Conservation (phyloP, 2,797 vertebrate genomes). For the Pygocentrus nattereri region DNA sequence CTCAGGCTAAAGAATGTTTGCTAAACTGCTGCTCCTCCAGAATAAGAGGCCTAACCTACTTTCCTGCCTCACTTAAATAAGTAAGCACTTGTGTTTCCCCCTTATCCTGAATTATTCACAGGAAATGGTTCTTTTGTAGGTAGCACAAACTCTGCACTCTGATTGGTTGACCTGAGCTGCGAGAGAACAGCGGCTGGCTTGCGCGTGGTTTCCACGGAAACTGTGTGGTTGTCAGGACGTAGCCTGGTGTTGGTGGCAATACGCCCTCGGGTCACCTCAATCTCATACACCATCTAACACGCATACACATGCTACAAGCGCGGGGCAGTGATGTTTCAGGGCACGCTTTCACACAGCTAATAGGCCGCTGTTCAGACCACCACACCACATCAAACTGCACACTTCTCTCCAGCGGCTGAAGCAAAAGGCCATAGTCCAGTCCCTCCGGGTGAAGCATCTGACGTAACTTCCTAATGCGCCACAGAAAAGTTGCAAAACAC, state of each 20-base stretch:
- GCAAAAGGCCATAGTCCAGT: neutral
- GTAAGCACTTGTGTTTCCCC: constrained; percentile 67
- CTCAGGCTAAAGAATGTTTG: constrained; percentile 2
- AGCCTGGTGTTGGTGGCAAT: neutral
- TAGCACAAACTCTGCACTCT: neutral
- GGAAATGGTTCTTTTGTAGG: constrained; percentile 43
- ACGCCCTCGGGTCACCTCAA: constrained; percentile 3
- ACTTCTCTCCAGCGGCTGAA: neutral
- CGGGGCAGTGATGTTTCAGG: neutral
- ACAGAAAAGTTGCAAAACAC: too few species aligned
- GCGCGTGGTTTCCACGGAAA: neutral
- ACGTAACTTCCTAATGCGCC: neutral
- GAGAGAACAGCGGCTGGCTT: neutral
- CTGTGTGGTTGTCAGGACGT: neutral
- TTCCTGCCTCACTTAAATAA: constrained; percentile 74
- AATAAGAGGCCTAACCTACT: constrained; percentile 70
- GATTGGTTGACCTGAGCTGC: neutral
- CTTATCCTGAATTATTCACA: constrained; percentile 76
- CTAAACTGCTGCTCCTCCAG: neutral
- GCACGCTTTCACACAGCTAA: neutral
- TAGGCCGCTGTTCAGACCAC: too few species aligned
- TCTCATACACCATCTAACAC: constrained; percentile 2
- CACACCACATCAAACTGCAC: neutral
- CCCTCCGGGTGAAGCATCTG: neutral
- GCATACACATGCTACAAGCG: constrained; percentile 14